Percentiles rank a stretch among this genome's conserved stretches.
Conservation (phyloP, 2,113 vertebrate genomes). For the Passer domesticus region DNA sequence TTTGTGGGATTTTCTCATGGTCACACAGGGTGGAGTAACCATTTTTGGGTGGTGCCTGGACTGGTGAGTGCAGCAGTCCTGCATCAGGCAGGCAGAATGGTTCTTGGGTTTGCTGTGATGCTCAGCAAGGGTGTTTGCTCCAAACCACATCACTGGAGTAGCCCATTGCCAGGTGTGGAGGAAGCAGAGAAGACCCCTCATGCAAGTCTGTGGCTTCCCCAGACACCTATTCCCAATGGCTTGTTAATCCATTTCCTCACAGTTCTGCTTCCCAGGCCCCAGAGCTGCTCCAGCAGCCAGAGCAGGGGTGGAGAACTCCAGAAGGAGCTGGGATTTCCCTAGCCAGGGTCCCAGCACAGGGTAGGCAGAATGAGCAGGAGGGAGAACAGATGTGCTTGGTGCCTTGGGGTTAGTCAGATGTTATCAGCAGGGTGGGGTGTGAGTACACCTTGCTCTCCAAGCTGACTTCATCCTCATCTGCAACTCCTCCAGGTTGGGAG, state of each 20-base stretch:
- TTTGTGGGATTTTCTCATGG: not conserved
- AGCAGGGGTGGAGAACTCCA: not conserved
- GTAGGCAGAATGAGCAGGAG: not conserved
- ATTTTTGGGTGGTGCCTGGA: not conserved
- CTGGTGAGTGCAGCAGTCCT: not conserved
- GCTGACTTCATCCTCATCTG: slow-evolving; percentile 52
- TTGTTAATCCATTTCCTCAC: not conserved
- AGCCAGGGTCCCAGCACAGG: not conserved
- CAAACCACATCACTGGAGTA: not conserved
- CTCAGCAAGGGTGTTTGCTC: not conserved
- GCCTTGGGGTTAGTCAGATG: slow-evolving; percentile 34
- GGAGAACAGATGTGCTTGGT: not conserved
- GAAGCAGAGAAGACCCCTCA: not conserved
- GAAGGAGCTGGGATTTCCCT: not conserved
- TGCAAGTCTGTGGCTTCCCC: not conserved
- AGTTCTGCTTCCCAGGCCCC: not conserved
- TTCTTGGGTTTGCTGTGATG: not conserved
- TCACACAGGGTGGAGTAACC: fast-evolving
- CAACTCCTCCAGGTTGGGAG: slow-evolving; percentile 40
- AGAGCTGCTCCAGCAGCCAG: not conserved
- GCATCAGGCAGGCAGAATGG: not conserved
- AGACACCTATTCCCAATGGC: not conserved
- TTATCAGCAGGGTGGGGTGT: not conserved
- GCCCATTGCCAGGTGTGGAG: not conserved
- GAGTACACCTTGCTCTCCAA: slow-evolving; percentile 38